These are phyloP conservation scores for Enteromius afrohamiltoni DNA, from an alignment of 2,797 vertebrate genomes.

Conservation along the genomic window DNA sequence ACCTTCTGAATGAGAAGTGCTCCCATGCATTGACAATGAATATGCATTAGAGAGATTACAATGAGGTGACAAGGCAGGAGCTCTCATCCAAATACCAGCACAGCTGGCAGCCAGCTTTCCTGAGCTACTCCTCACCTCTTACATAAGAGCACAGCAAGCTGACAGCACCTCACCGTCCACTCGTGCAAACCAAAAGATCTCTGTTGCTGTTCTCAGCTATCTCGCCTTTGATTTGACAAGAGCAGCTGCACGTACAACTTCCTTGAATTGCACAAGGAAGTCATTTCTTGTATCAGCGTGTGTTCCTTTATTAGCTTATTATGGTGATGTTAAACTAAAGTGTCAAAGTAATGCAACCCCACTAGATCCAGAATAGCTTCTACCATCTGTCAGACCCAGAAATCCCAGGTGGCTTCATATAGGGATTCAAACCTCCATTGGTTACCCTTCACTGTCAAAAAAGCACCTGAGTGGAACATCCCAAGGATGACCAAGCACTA, in stretches of 20 bases:
- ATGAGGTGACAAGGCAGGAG: constrained; percentile 71
- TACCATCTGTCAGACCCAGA: constrained; percentile 77
- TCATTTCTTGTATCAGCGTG: constrained; percentile 21
- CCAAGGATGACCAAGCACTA: constrained; percentile 66
- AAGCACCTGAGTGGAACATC: constrained; percentile 70
- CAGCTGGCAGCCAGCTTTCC: constrained; percentile 72
- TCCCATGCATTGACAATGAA: constrained; percentile 74
- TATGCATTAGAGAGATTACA: constrained; percentile 77
- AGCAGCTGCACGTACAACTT: constrained; percentile 35
- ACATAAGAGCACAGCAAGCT: constrained; percentile 69
- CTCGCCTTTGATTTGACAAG: constrained; percentile 43
- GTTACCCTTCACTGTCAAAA: constrained; percentile 72
- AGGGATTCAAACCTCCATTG: constrained; percentile 68
- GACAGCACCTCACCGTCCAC: constrained; percentile 62
- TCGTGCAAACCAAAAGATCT: constrained; percentile 41
- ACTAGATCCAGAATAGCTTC: constrained; percentile 64
- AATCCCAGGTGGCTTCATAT: constrained; percentile 71
- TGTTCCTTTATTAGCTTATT: constrained; percentile 51
- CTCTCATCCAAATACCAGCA: constrained; percentile 71
- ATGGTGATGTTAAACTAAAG: constrained; percentile 64
- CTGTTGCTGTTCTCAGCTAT: constrained; percentile 30
- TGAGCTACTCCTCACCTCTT: constrained; percentile 69
- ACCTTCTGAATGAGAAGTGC: constrained; percentile 69
- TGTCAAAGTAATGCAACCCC: constrained; percentile 48
- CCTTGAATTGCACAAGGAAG: constrained; percentile 29